These are phyloP conservation scores for Siphamia tubifer DNA, from an alignment of 2,113 vertebrate species.

Conservation along the genomic window DNA sequence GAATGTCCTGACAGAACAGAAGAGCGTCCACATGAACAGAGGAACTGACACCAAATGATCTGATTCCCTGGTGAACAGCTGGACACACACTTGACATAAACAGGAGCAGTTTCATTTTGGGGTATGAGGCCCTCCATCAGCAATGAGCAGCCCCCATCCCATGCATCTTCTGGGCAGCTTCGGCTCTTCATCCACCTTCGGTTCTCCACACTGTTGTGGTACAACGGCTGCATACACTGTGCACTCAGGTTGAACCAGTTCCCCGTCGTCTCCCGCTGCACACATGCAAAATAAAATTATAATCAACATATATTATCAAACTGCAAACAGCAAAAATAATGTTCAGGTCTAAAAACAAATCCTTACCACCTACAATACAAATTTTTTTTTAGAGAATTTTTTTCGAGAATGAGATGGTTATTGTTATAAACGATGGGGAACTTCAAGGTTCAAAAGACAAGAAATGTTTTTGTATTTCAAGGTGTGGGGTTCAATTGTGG, in stretches of 20 bases:
- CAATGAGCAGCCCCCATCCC: slow-evolving; percentile 89
- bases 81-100: slow-evolving; percentile 84
- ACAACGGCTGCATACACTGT: slow-evolving; percentile 90
- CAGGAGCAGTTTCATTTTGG: not conserved
- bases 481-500: too few species aligned
- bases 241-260: slow-evolving; percentile 88
- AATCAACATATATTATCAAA: too few species aligned
- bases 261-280: slow-evolving; percentile 77
- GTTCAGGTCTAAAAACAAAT: too few species aligned
- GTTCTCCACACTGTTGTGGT: slow-evolving; percentile 47
- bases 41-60: too few species aligned
- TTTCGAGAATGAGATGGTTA: too few species aligned
- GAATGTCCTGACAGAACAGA: slow-evolving; percentile 82
- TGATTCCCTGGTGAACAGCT: too few species aligned
- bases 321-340: too few species aligned
- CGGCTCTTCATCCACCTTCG: slow-evolving; percentile 76
- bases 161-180: slow-evolving; percentile 85
- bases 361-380: too few species aligned
- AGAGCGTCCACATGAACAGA: not conserved
- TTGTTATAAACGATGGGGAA: too few species aligned
- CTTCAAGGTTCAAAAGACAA: too few species aligned
- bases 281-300: not conserved
- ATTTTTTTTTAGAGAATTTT: too few species aligned
- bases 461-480: too few species aligned
- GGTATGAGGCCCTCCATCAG: slow-evolving; percentile 84